Base-by-base conservation (phyloP, 2,113 vertebrate species). In the Grallaria varia region DNA sequence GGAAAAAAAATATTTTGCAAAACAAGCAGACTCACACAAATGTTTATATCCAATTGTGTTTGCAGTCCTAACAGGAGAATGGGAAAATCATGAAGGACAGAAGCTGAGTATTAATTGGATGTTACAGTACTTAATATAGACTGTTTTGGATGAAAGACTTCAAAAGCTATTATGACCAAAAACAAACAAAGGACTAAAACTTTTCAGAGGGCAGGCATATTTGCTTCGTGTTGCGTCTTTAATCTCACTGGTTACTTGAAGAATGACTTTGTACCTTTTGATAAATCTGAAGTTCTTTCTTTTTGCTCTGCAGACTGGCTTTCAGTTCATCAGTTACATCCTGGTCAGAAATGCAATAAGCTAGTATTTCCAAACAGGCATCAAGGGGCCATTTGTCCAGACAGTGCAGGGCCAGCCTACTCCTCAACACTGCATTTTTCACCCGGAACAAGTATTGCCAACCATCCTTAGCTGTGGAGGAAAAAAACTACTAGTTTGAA, bases 361-460 rank as follows among this genome's bases (percentile, higher is more conserved):
- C 97, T 28, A 99, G 97, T 93, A 99, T 98, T 95, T 99, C 99
- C 90, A 99, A 97, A 82, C 98, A 99, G 35, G 97, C 96, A 4
- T 98, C 96, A 81, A 99, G 97, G 35, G 99, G 98, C 99, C 99
- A 99, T 42, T 50, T 98, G 88, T 99, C 98, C 77, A 99, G 92
- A 89, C 97, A 98, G 94, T 87, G 96, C 11, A 99, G 97, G 63
- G 97, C 97, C 78, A 99, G 96, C 18, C 92, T 98, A 22, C 98
- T 99, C 92, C 99, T 98, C 95, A 99, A 93, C 23, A 94, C 72
- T 6, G 98, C 95, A 62, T 99, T 98, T 95, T 97, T 98, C 24
- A 99, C 97, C 19, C 97, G 97, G 79, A 99, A 99, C 62, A 99
- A 96, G 83, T 99, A 98, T 33, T 97, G 97, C 83, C 98, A 98